Evolutionary conservation across 2,888 invertebrate genomes (phyloP).

Genomic region (Ophioninae sp.): DNA sequence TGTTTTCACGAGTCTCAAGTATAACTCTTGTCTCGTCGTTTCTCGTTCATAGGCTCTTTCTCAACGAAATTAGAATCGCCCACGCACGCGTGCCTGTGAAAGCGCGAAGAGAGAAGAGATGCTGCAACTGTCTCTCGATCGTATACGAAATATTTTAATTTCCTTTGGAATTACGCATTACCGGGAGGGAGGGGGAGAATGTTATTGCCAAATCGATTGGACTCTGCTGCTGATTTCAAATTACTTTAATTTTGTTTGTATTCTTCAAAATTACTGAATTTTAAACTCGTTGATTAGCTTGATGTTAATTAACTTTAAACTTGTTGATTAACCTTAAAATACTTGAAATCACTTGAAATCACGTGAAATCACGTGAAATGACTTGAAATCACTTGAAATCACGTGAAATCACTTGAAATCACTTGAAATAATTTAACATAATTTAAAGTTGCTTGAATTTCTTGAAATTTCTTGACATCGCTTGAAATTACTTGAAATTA

Average conservation of each 20-base stretch:
- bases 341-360: too few relatives aligned
- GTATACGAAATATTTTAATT: slow-evolving; percentile 33
- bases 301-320: too few relatives aligned
- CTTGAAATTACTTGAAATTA: too few relatives aligned
- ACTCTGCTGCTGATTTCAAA: background rate
- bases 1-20: slow-evolving; percentile 38
- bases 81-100: slow-evolving; percentile 40
- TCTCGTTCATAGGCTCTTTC: slow-evolving; percentile 52
- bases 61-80: slow-evolving; percentile 63
- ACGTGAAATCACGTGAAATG: too few relatives aligned
- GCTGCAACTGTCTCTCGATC: slow-evolving; percentile 20
- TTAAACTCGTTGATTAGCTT: too few relatives aligned
- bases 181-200: slow-evolving; percentile 20
- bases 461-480: too few relatives aligned
- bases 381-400: too few relatives aligned
- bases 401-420: too few relatives aligned
- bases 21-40: slow-evolving; percentile 28
- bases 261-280: background rate
- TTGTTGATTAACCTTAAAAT: too few relatives aligned
- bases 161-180: slow-evolving; percentile 20
- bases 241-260: background rate
- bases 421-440: too few relatives aligned
- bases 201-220: slow-evolving; percentile 43
- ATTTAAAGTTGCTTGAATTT: too few relatives aligned
- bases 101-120: slow-evolving; percentile 13